These are phyloP conservation scores for Agriopis leucophaearia DNA, from an alignment of 2,888 invertebrate species.

Conservation along the genomic window DNA sequence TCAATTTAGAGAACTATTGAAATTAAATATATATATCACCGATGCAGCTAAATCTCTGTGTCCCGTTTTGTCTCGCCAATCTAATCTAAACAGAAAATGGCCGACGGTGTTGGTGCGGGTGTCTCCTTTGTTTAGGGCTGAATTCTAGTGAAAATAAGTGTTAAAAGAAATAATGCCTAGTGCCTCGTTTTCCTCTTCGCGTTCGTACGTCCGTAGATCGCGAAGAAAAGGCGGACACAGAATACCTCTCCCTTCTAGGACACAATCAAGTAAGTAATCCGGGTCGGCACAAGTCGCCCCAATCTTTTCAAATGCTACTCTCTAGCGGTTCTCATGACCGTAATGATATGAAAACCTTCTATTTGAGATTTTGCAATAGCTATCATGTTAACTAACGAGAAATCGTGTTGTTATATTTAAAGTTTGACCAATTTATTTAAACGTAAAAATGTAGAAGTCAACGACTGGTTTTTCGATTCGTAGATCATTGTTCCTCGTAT, in stretches of 20 bases:
- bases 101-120: slow-evolving; percentile 92
- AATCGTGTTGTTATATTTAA: neutral
- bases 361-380: slow-evolving; percentile 12
- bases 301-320: slow-evolving; percentile 63
- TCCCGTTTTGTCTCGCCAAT: slow-evolving; percentile 82
- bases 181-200: slow-evolving; percentile 97
- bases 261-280: slow-evolving; percentile 92
- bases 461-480: slow-evolving; percentile 60
- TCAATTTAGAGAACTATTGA: slow-evolving; percentile 61
- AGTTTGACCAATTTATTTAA: slow-evolving; percentile 25
- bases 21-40: slow-evolving; percentile 59
- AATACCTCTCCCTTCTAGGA: slow-evolving; percentile 93
- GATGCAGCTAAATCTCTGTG: slow-evolving; percentile 74
- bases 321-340: slow-evolving; percentile 47
- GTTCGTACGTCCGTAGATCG: slow-evolving; percentile 96
- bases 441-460: slow-evolving; percentile 52
- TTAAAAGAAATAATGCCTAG: slow-evolving; percentile 94
- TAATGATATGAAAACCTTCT: slow-evolving; percentile 26
- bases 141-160: slow-evolving; percentile 85
- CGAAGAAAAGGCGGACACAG: slow-evolving; percentile 96
- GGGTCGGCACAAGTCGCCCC: slow-evolving; percentile 79
- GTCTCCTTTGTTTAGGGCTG: slow-evolving; percentile 93
- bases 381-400: slow-evolving; percentile 6
- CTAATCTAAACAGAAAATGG: slow-evolving; percentile 92
- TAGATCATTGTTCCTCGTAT: slow-evolving; percentile 71